These are phyloP conservation scores for Bimastos eiseni DNA, from an alignment of 2,888 invertebrate species.

Conservation along the genomic window DNA sequence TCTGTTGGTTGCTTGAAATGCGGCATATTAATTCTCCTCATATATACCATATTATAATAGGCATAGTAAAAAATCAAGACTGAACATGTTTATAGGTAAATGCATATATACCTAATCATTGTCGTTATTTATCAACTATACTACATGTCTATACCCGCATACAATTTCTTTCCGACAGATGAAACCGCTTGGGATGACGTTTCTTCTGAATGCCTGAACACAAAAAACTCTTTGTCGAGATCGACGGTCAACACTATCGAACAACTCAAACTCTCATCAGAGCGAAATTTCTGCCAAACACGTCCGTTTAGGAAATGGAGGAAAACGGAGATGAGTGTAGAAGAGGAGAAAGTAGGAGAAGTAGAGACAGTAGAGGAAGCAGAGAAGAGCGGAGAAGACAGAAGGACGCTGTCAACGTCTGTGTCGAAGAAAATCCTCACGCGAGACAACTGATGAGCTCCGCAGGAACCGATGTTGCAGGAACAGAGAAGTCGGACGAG, in stretches of 20 bases:
- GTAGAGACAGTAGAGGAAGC: conserved; percentile 26
- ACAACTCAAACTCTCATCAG: neutral
- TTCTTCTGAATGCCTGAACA: neutral
- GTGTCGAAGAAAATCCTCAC: neutral
- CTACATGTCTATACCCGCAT: neutral
- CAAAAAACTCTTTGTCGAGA: neutral
- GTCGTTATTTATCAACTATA: neutral
- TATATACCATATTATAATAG: too few relatives aligned
- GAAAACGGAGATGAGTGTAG: neutral
- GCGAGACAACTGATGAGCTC: neutral
- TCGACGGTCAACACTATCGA: neutral
- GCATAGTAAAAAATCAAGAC: neutral
- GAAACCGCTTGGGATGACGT: neutral
- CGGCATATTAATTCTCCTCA: too few relatives aligned
- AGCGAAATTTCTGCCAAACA: neutral
- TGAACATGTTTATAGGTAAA: neutral
- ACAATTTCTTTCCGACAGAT: neutral
- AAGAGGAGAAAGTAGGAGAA: conserved; percentile 28
- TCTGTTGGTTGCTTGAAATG: too few relatives aligned
- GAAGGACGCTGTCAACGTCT: neutral
- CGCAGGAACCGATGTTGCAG: neutral
- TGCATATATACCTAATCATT: neutral
- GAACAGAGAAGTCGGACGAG: neutral
- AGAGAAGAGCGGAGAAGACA: conserved; percentile 29
- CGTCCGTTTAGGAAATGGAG: neutral